Conservation (phyloP, 1,140 invertebrate species). For the Leptopilina boulardi region DNA sequence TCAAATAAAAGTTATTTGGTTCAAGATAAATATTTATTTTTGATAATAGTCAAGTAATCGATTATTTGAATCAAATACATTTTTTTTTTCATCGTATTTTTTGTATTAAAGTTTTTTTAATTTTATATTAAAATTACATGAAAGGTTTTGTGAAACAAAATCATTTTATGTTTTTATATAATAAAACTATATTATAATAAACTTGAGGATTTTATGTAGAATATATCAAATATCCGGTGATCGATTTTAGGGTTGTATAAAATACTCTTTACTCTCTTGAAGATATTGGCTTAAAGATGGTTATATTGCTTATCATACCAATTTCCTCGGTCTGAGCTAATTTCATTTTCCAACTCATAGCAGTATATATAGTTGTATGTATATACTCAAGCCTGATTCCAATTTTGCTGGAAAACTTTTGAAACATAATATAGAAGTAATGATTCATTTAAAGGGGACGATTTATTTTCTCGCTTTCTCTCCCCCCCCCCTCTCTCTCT, state of each 20-base stretch:
- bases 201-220: neutral
- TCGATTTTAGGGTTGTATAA: neutral
- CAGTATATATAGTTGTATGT: neutral
- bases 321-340: conserved; percentile 55
- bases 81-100: no score
- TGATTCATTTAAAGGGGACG: conserved; percentile 57
- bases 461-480: conserved; percentile 38
- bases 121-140: no score
- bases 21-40: no score
- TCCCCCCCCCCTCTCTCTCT: neutral
- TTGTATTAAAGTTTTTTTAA: no score
- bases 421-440: conserved; percentile 59
- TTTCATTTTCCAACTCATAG: conserved; percentile 40
- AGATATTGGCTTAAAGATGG: conserved; percentile 34
- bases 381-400: neutral
- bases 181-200: neutral
- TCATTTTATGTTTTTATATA: no score
- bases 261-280: neutral
- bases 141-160: no score
- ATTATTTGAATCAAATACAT: no score
- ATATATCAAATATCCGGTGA: conserved; percentile 27
- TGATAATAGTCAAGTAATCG: no score
- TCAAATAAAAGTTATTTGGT: no score
- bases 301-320: conserved; percentile 51
- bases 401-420: conserved; percentile 51